These are phyloP conservation scores for Mercenaria mercenaria DNA, from an alignment of 1,140 invertebrate genomes.

Conservation along the genomic window DNA sequence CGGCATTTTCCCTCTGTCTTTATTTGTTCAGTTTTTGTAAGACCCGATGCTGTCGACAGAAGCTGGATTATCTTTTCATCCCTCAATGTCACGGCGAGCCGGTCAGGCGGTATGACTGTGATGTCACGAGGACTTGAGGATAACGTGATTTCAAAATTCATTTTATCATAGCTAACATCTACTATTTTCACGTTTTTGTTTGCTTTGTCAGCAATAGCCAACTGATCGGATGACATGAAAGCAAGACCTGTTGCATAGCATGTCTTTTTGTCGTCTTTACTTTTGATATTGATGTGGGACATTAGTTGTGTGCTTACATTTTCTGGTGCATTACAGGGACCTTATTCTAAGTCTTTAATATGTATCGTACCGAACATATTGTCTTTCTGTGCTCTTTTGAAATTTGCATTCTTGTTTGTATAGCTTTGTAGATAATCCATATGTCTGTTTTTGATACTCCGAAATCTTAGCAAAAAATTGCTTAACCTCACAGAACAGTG, in stretches of 20 bases:
- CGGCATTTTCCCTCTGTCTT: neutral
- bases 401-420: too few species aligned
- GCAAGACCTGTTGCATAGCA: neutral
- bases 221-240: neutral
- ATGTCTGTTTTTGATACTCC: too few species aligned
- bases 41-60: neutral
- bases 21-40: neutral
- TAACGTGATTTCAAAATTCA: neutral
- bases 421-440: too few species aligned
- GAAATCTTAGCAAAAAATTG: too few species aligned
- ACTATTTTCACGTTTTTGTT: slow-evolving; percentile 15
- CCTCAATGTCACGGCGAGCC: neutral
- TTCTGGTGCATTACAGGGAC: neutral
- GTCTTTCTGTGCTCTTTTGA: neutral
- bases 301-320: neutral
- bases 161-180: neutral
- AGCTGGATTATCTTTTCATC: slow-evolving; percentile 18
- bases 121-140: neutral
- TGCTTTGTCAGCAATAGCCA: neutral
- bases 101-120: neutral
- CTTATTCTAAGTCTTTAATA: neutral
- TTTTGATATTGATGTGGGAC: neutral
- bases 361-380: neutral
- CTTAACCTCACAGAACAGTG: neutral
- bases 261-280: neutral